Evolutionary conservation across 2,888 invertebrate genomes (phyloP).

Genomic region (Ellobium chinense): DNA sequence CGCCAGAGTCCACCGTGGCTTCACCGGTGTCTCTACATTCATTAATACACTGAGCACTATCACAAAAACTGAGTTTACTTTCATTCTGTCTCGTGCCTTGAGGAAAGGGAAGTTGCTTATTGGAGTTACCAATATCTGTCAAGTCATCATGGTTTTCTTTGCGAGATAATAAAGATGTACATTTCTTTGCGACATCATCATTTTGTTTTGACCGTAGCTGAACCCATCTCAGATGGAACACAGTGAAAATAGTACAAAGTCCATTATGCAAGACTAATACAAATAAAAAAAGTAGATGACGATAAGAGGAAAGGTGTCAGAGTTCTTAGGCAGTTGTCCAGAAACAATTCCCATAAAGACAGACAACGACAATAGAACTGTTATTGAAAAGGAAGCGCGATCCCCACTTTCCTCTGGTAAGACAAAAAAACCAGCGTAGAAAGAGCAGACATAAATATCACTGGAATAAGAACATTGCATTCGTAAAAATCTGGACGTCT

Average conservation of each 20-base stretch:
- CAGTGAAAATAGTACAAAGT: background rate
- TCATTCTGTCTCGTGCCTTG: too few relatives aligned
- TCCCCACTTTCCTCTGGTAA: slow-evolving; percentile 34
- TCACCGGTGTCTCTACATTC: too few relatives aligned
- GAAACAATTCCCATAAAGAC: slow-evolving; percentile 28
- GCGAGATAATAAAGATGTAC: too few relatives aligned
- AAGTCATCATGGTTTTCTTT: too few relatives aligned
- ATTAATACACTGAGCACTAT: too few relatives aligned
- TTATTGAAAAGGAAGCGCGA: slow-evolving; percentile 32
- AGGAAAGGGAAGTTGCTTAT: too few relatives aligned
- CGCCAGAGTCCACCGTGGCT: too few relatives aligned
- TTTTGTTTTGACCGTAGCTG: too few relatives aligned
- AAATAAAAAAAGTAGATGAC: slow-evolving; percentile 23
- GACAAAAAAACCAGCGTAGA: slow-evolving; percentile 19
- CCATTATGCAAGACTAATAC: slow-evolving; percentile 11
- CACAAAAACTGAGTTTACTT: too few relatives aligned
- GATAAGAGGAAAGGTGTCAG: slow-evolving; percentile 23
- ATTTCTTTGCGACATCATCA: too few relatives aligned
- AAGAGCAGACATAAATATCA: slow-evolving; percentile 15
- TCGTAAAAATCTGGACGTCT: slow-evolving; percentile 14
- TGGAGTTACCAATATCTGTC: too few relatives aligned
- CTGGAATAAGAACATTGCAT: slow-evolving; percentile 19
- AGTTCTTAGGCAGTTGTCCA: slow-evolving; percentile 13
- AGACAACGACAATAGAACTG: slow-evolving; percentile 19
- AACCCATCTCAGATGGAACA: slow-evolving; percentile 15